Evolutionary conservation across 2,113 vertebrate species (phyloP).

Genomic region (Gymnorhina tibicen): DNA sequence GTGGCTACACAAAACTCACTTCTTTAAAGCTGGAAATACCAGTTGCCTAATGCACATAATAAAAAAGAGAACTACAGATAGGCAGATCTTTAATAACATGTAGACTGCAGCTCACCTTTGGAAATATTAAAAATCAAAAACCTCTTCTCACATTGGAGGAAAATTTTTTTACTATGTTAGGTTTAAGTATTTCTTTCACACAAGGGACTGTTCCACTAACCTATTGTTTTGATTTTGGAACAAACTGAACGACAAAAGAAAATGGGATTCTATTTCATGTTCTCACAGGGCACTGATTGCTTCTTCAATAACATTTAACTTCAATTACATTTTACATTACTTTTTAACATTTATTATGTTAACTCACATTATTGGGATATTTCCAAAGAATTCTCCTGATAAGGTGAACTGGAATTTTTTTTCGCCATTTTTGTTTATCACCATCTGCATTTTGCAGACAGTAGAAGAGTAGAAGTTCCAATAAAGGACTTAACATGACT

Average conservation of each 20-base stretch:
- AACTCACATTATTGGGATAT: neutral
- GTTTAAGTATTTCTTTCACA: neutral
- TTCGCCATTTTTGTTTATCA: neutral
- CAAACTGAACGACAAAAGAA: neutral
- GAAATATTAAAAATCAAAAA: neutral
- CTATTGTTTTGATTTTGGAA: neutral
- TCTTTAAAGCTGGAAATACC: neutral
- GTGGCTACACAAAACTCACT: neutral
- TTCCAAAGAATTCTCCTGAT: neutral
- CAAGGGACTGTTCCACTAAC: neutral
- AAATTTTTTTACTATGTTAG: neutral
- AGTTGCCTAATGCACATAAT: neutral
- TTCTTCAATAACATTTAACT: too few species aligned
- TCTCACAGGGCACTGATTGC: neutral
- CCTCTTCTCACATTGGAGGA: neutral
- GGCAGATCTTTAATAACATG: neutral
- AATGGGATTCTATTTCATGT: neutral
- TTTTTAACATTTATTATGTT: too few species aligned
- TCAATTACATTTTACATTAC: too few species aligned
- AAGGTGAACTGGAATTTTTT: neutral
- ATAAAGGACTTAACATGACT: neutral
- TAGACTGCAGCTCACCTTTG: neutral
- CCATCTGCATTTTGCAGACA: neutral
- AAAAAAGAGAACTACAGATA: neutral
- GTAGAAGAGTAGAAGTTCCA: neutral